Percentiles rank a stretch among this genome's conserved stretches.
These are phyloP conservation scores for Agrochola circellaris DNA, from an alignment of 2,888 invertebrate genomes.

Conservation along the genomic window DNA sequence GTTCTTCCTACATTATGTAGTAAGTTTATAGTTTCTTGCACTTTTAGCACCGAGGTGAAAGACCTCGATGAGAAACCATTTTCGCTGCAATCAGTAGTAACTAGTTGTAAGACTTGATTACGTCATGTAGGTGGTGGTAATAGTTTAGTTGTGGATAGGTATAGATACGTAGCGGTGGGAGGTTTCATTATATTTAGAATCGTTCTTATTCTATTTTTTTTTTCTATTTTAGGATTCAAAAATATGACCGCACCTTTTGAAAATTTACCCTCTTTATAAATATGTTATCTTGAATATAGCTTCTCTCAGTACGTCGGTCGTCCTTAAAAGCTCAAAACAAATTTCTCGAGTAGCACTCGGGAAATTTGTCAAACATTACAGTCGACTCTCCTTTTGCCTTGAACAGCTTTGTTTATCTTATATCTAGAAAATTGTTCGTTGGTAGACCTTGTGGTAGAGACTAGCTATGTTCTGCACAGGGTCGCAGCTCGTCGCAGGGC, in stretches of 20 bases:
- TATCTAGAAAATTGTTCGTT: not conserved
- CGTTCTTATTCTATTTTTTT: no score
- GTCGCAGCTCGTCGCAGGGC: not conserved
- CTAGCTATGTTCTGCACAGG: not conserved
- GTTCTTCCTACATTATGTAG: constrained; percentile 32
- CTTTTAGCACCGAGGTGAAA: constrained; percentile 11
- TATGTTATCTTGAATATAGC: not conserved
- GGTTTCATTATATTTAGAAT: not conserved
- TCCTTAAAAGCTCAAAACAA: not conserved
- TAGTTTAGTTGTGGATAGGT: not conserved
- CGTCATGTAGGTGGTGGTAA: not conserved
- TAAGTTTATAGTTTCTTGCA: not conserved
- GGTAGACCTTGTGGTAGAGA: constrained; percentile 15
- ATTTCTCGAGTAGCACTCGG: not conserved
- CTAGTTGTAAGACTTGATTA: not conserved
- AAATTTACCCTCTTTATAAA: not conserved
- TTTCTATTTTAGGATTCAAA: not conserved
- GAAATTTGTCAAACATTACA: not conserved
- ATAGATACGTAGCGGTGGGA: not conserved
- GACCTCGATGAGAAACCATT: not conserved
- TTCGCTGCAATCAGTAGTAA: constrained; percentile 4
- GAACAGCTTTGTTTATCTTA: not conserved
- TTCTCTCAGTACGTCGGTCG: not conserved
- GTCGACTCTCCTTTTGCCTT: not conserved
- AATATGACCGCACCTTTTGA: not conserved